phyloP scores from a whole-genome alignment of 2,113 vertebrate genomes.

The Zosterops lateralis region DNA sequence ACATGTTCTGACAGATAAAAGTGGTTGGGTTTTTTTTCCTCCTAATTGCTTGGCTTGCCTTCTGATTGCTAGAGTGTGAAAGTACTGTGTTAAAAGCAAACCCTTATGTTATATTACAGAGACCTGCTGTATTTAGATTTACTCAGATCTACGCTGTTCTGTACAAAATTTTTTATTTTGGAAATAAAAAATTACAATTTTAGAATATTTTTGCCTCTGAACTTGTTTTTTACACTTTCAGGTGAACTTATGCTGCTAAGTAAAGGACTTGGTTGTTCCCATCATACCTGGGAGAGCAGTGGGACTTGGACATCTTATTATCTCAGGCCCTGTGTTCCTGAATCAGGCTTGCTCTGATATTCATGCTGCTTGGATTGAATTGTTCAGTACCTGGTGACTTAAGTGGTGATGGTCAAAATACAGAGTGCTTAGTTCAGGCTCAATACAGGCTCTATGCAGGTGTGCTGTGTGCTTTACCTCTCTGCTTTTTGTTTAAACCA shows the following conservation, averaged over 20 bases:
- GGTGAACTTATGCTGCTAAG: neutral
- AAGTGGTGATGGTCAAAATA: neutral
- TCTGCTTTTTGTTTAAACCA: neutral
- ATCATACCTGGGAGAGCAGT: neutral
- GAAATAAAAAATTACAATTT: constrained; percentile 65
- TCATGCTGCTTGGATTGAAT: neutral
- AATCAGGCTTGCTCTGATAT: neutral
- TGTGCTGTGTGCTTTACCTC: neutral
- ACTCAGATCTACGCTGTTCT: constrained; percentile 32
- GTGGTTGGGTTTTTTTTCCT: neutral
- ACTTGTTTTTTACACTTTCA: constrained; percentile 22
- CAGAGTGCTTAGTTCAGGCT: neutral
- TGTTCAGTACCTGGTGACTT: neutral
- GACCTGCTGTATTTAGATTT: constrained; percentile 53
- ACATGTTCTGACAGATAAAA: neutral
- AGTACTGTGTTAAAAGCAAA: neutral
- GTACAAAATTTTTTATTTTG: constrained; percentile 68
- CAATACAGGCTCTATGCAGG: neutral
- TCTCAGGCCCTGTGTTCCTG: neutral
- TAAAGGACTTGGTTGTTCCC: neutral
- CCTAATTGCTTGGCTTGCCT: constrained; percentile 5
- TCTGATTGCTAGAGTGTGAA: constrained; percentile 31
- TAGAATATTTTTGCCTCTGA: neutral
- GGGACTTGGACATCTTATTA: neutral
- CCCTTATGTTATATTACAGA: neutral